Evolutionary conservation across 2,888 invertebrate species (phyloP).

Genomic region (Anoncus sp.): DNA sequence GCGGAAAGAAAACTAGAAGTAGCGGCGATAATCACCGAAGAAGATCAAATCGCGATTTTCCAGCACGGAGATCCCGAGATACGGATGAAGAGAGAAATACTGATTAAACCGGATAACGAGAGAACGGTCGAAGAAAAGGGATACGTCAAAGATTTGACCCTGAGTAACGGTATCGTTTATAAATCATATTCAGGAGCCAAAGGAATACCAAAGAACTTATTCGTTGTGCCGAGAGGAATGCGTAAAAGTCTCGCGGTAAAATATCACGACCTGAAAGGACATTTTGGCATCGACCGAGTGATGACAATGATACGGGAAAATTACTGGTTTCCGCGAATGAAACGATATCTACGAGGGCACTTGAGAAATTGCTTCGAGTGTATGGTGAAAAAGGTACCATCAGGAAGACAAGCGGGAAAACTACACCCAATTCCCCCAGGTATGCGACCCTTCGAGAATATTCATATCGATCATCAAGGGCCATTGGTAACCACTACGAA

Average conservation of each 20-base stretch:
- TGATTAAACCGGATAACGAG: slow-evolving; percentile 3
- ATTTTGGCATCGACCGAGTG: slow-evolving; percentile 56
- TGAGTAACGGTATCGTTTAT: slow-evolving; percentile 49
- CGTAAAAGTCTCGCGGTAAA: slow-evolving; percentile 37
- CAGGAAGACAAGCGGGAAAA: too few relatives aligned
- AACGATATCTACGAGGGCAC: too few relatives aligned
- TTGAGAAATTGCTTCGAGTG: too few relatives aligned
- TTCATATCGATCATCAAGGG: too few relatives aligned
- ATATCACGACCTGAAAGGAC: slow-evolving; percentile 53
- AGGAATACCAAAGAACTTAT: slow-evolving; percentile 1
- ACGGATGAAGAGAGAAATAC: slow-evolving; percentile 9
- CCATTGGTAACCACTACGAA: too few relatives aligned
- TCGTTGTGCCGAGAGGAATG: slow-evolving; percentile 41
- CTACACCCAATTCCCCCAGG: too few relatives aligned
- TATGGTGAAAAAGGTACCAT: too few relatives aligned
- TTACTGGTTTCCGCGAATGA: too few relatives aligned
- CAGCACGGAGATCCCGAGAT: slow-evolving; percentile 15
- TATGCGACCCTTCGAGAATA: too few relatives aligned
- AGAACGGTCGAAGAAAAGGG: slow-evolving; percentile 2
- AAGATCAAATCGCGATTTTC: slow-evolving; percentile 14
- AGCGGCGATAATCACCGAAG: neutral
- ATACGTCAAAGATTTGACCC: slow-evolving; percentile 9
- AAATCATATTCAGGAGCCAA: too few relatives aligned
- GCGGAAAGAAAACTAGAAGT: neutral
- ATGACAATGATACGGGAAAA: neutral